Evolutionary conservation across 1,140 invertebrate species (phyloP).

Genomic region (Drosophila kepulauana): DNA sequence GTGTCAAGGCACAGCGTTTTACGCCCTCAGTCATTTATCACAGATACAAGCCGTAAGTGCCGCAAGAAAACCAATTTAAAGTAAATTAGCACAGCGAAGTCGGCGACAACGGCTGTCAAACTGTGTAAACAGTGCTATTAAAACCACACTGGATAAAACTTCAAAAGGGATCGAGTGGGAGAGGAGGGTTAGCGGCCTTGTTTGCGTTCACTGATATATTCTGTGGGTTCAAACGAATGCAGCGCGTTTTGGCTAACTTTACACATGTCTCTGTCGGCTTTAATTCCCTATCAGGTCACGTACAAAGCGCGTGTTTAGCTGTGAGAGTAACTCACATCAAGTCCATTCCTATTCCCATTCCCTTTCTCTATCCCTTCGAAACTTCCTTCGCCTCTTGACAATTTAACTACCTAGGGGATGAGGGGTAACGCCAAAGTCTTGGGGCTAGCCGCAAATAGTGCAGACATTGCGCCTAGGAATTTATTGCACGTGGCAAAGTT

Average conservation of each 20-base stretch:
- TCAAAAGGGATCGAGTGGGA: not conserved
- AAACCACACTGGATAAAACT: conserved; percentile 33
- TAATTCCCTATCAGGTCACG: conserved; percentile 79
- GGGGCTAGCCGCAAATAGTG: conserved; percentile 70
- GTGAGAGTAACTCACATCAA: conserved; percentile 25
- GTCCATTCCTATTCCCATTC: not conserved
- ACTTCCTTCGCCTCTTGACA: conserved; percentile 9
- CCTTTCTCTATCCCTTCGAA: not conserved
- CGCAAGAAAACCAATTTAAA: conserved; percentile 78
- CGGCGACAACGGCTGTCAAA: conserved; percentile 45
- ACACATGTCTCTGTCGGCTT: conserved; percentile 69
- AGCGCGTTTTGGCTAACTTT: conserved; percentile 70
- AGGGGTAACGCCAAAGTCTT: conserved; percentile 43
- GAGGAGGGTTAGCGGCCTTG: not conserved
- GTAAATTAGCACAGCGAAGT: conserved; percentile 71
- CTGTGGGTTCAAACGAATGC: conserved; percentile 61
- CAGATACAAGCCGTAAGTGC: conserved; percentile 54
- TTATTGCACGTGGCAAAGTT: conserved; percentile 79
- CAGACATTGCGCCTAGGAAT: conserved; percentile 74
- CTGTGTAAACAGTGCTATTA: conserved; percentile 40
- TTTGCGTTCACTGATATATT: conserved; percentile 16
- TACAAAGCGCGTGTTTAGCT: conserved; percentile 64
- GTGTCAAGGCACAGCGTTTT: not conserved
- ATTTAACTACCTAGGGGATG: conserved; percentile 17
- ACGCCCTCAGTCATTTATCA: conserved; percentile 67